Conservation (phyloP, 2,113 vertebrate genomes). For the Mobula hypostoma region DNA sequence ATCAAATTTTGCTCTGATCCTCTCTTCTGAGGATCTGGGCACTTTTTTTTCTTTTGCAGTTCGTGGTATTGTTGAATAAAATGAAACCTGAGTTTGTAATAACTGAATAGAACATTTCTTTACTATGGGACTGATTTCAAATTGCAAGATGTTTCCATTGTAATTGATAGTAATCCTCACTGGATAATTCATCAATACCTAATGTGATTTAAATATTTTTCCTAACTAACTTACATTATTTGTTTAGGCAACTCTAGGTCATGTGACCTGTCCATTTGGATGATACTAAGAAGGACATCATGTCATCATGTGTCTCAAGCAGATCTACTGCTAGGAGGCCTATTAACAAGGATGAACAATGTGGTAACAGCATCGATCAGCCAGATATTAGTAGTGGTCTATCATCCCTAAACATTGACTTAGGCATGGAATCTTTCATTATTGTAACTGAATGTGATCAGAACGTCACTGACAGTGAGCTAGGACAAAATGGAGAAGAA, state of each 20-base stretch:
- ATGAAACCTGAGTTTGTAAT: not conserved
- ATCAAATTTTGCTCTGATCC: not conserved
- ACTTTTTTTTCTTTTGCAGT: not conserved
- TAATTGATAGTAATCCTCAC: not conserved
- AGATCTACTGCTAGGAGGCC: conserved; percentile 56
- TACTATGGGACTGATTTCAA: not conserved
- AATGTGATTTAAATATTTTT: not conserved
- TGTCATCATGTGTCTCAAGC: conserved; percentile 69
- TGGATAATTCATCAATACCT: not conserved
- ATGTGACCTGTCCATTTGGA: conserved; percentile 40
- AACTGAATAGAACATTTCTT: not conserved
- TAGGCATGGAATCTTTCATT: conserved; percentile 82
- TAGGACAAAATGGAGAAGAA: conserved; percentile 41
- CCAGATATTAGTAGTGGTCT: conserved; percentile 46
- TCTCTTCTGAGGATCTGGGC: not conserved
- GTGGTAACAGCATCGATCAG: conserved; percentile 52
- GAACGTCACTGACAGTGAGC: conserved; percentile 46
- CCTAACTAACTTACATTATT: not conserved
- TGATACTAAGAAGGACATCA: conserved; percentile 55
- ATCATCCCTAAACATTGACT: conserved; percentile 51
- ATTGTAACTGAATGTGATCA: conserved; percentile 81
- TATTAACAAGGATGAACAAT: conserved; percentile 52
- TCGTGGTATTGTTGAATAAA: not conserved
- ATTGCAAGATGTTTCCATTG: not conserved
- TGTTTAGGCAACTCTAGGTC: conserved; percentile 6